Percentiles rank a stretch among this genome's conserved stretches.
Evolutionary conservation across 2,888 invertebrate species (phyloP).

Genomic region (Epinotia ramella): DNA sequence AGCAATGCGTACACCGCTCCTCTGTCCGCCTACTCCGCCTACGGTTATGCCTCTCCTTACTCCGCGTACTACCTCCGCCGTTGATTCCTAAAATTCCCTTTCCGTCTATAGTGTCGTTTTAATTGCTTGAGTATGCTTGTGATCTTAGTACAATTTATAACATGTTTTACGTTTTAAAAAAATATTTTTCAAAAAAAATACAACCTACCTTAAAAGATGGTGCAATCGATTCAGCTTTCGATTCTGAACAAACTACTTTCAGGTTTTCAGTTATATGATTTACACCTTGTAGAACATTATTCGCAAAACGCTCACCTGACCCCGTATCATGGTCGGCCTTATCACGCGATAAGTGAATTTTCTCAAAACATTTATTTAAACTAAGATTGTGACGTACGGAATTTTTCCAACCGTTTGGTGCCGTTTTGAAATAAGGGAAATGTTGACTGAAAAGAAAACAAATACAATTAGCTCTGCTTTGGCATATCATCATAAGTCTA

Average conservation of each 20-base stretch:
- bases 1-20: slow-evolving; percentile 58
- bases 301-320: no score
- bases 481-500: neutral
- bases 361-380: slow-evolving; percentile 99
- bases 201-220: no score
- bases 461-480: slow-evolving; percentile 34
- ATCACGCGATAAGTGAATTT: no score
- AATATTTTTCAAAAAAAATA: no score
- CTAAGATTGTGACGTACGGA: slow-evolving; percentile 99
- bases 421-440: slow-evolving; percentile 99
- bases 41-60: slow-evolving; percentile 55
- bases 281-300: no score
- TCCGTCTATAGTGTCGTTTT: neutral
- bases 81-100: slow-evolving; percentile 24
- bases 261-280: no score
- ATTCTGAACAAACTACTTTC: no score
- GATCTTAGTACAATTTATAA: no score
- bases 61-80: slow-evolving; percentile 53
- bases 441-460: slow-evolving; percentile 89
- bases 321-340: no score
- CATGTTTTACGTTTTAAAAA: no score
- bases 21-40: slow-evolving; percentile 54
- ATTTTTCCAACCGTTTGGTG: slow-evolving; percentile 99
- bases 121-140: neutral
- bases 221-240: no score